Base-by-base conservation (phyloP, 2,797 vertebrate genomes). In the Bradypodion pumilum region DNA sequence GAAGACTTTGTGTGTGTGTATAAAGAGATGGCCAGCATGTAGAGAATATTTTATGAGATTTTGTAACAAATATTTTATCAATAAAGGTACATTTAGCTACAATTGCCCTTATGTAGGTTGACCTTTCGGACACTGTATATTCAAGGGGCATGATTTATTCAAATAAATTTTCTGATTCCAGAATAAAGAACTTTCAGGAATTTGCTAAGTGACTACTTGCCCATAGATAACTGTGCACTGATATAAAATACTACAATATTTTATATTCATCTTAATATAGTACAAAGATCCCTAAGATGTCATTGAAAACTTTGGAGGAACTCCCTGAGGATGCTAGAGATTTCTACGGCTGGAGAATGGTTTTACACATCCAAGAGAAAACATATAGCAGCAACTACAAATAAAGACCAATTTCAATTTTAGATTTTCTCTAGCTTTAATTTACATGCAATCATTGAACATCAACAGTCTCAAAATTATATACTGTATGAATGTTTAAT, bases 331-430 rank as follows among this genome's bases (percentile, higher is more conserved):
- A 98, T 69, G 98, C 99, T 29, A 95, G 95, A 75, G 98, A 99
- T 95, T 99, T 99, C 88, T 99, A 99, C 44, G 98, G 97, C 1
- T 97, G 98, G 15, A 96, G 97, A 35, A 99, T 99, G 98, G 97
- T 98, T 73, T 95, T 97, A 90, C 96, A 95, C 21, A 97, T 99
- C 88, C 97, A 98, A 88, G 96, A 94, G 87, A 96, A 96, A 93
- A 97, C 96, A 0, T 96, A 94, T 62, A 95, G 94, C 80, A 86
- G 85, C 80, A 95, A 95, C 78, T 91, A 80, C 74, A 93, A 95
- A 40, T 96, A 92, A 94, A 91, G 42, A 84, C 65, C 12, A 40
- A 70, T 3, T 0, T 75, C 37, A 73, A 44, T 79, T 63, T 80
- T n/a, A 27, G 70, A 32, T 27, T 87, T 2, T 49, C 35, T 8